A percentile compares a stretch with the other conserved stretches of the same genome.
Conservation (phyloP, 2,797 vertebrate genomes). For the Sarcophilus harrisii region DNA sequence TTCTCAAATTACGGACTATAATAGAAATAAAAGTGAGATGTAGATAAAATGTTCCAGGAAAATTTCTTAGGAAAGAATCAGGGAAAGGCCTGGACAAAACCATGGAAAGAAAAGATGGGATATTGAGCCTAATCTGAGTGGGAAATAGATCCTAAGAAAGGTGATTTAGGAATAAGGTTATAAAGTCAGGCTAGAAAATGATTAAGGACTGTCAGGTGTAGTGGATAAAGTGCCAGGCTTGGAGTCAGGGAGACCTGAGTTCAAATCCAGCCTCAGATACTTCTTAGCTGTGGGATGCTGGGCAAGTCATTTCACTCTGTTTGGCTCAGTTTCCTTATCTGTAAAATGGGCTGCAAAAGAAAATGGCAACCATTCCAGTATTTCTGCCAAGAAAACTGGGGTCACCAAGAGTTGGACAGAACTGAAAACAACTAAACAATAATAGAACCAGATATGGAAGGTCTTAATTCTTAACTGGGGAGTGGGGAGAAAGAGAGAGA, state of each 20-base stretch:
- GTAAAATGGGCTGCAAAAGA: neutral
- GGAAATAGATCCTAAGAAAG: neutral
- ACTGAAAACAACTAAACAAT: neutral
- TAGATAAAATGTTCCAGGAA: neutral
- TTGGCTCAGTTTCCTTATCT: neutral
- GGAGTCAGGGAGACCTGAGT: neutral
- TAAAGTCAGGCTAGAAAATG: neutral
- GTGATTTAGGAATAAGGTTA: neutral
- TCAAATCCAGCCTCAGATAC: neutral
- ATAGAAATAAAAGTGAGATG: neutral
- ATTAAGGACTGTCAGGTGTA: neutral
- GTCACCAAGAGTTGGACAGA: neutral
- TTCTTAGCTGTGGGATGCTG: neutral
- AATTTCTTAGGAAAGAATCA: neutral
- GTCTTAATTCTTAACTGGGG: neutral
- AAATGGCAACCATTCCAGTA: neutral
- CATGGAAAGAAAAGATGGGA: neutral
- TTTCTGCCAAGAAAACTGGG: neutral
- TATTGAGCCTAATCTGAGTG: neutral
- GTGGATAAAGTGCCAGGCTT: neutral
- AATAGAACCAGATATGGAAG: neutral
- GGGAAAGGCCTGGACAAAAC: neutral
- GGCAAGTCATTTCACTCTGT: neutral
- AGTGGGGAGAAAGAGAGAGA: too few relatives aligned
- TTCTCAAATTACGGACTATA: neutral